phyloP scores from a whole-genome alignment of 2,888 invertebrate genomes.

The Patella pellucida region DNA sequence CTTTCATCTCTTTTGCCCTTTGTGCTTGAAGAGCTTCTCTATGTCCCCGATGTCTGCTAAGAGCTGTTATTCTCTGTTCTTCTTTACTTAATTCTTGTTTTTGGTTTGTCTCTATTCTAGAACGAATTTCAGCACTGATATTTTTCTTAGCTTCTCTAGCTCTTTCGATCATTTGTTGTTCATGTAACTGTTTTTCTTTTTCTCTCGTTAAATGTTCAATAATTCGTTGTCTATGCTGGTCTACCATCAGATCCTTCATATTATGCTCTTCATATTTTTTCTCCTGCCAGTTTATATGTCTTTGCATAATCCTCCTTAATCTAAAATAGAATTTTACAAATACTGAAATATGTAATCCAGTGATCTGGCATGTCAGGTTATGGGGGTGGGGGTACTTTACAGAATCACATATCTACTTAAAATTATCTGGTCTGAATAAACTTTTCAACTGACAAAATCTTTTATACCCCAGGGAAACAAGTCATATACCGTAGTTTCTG shows the following conservation, averaged over 20 bases:
- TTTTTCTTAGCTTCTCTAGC: conserved; percentile 57
- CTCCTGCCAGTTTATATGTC: conserved; percentile 49
- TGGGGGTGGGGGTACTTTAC: no score
- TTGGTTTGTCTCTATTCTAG: conserved; percentile 51
- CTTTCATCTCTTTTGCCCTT: conserved; percentile 41
- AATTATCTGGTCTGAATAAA: no score
- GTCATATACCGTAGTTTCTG: no score
- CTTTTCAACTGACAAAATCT: no score
- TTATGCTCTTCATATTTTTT: conserved; percentile 44
- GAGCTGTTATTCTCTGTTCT: conserved; percentile 47
- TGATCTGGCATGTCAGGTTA: no score
- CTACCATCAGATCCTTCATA: conserved; percentile 55
- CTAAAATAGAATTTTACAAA: conserved; percentile 30
- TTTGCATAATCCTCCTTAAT: conserved; percentile 42
- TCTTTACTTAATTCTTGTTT: conserved; percentile 45
- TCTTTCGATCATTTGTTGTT: conserved; percentile 48
- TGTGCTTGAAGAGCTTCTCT: conserved; percentile 45
- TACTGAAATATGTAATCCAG: no score
- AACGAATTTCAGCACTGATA: conserved; percentile 37
- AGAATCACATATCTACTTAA: no score
- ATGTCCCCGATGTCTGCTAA: conserved; percentile 50
- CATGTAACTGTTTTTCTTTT: conserved; percentile 49
- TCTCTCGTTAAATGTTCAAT: conserved; percentile 53
- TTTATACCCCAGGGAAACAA: no score
- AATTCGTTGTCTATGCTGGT: conserved; percentile 56